Evolutionary conservation across 2,797 vertebrate species (phyloP).

Genomic region (Periophthalmus magnuspinnatus): DNA sequence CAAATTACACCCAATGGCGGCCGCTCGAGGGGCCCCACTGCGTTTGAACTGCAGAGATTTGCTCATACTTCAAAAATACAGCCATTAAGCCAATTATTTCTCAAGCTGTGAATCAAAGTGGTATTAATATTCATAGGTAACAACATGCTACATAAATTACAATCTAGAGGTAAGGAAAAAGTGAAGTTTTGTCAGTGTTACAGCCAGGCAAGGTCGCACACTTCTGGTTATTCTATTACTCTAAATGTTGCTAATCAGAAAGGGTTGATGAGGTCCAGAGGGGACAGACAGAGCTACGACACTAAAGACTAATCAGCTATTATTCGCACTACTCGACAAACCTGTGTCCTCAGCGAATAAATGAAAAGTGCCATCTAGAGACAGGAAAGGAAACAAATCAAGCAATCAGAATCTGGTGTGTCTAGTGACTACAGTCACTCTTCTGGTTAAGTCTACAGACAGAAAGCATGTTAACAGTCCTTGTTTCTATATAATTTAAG

Average conservation of each 20-base stretch:
- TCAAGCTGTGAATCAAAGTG: conserved; percentile 35
- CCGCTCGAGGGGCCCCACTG: conserved; percentile 39
- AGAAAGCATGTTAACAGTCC: not conserved
- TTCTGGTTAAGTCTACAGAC: conserved; percentile 3
- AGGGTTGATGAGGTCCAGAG: conserved; percentile 35
- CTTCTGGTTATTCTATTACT: conserved; percentile 13
- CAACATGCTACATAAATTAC: conserved; percentile 33
- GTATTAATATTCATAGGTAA: conserved; percentile 38
- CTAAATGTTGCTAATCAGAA: conserved; percentile 51
- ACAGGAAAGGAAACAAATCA: conserved; percentile 59
- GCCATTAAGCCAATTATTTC: conserved; percentile 41
- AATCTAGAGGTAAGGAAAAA: conserved; percentile 22
- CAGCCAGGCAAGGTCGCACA: conserved; percentile 21
- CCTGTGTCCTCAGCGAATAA: conserved; percentile 73
- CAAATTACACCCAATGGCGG: conserved; percentile 33
- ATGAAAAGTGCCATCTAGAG: conserved; percentile 68
- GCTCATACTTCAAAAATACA: conserved; percentile 33
- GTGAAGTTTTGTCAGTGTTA: conserved; percentile 23
- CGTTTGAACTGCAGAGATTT: conserved; percentile 47
- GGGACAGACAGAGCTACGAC: conserved; percentile 39
- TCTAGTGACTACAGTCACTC: conserved; percentile 26
- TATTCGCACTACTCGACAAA: conserved; percentile 65
- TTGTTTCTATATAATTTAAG: not conserved
- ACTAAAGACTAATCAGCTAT: conserved; percentile 42
- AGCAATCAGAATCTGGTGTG: conserved; percentile 56